These are phyloP conservation scores for Epinotia ramella DNA, from an alignment of 2,888 invertebrate species.

Conservation along the genomic window DNA sequence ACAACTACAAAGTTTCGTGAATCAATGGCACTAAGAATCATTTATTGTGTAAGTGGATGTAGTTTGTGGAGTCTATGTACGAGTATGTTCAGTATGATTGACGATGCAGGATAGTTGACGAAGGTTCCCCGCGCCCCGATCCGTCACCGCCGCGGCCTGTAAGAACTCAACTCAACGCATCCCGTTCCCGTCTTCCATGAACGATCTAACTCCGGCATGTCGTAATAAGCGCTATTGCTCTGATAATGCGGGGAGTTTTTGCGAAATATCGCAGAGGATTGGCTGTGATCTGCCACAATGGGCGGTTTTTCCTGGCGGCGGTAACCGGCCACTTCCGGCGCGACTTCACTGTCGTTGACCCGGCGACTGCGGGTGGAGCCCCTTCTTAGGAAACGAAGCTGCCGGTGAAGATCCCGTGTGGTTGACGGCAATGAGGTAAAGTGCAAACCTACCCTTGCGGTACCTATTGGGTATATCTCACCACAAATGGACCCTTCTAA, in stretches of 20 bases:
- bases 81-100: neutral
- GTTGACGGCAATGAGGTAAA: neutral
- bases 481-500: neutral
- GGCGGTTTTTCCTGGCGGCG: slow-evolving; percentile 28
- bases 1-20: no score
- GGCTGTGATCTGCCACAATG: slow-evolving; percentile 28
- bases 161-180: slow-evolving; percentile 13
- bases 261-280: slow-evolving; percentile 26
- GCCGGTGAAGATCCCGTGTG: neutral
- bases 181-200: slow-evolving; percentile 22
- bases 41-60: no score
- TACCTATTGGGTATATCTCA: neutral
- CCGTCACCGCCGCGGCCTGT: neutral
- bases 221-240: slow-evolving; percentile 40
- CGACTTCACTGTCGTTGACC: slow-evolving; percentile 14
- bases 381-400: neutral
- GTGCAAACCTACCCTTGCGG: neutral
- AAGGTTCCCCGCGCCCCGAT: neutral
- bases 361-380: neutral
- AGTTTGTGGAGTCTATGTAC: no score
- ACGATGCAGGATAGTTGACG: neutral
- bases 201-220: slow-evolving; percentile 23
- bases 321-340: slow-evolving; percentile 38
- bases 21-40: no score
- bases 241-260: slow-evolving; percentile 28